A percentile compares a stretch with the other conserved stretches of the same genome.
phyloP scores from a whole-genome alignment of 2,888 invertebrate species.

The Dolomedes plantarius region DNA sequence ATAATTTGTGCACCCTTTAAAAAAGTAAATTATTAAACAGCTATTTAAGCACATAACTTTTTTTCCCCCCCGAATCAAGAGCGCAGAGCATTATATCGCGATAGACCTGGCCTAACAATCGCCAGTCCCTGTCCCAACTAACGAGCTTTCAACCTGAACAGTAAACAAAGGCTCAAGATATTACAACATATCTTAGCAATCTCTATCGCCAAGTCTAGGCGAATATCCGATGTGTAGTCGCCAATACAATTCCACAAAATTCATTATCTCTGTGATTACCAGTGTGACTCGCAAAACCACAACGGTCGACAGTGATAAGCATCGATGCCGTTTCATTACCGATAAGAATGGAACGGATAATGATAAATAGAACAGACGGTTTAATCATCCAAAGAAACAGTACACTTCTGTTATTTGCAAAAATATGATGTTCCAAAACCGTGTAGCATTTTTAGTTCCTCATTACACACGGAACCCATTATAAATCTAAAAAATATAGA shows the following conservation, averaged over 20 bases:
- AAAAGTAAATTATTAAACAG: no score
- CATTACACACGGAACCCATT: no score
- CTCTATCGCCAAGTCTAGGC: neutral
- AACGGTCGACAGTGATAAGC: neutral
- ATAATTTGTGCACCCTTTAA: no score
- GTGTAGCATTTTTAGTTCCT: no score
- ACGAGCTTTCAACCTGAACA: constrained; percentile 9
- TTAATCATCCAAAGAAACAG: neutral
- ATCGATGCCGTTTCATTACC: neutral
- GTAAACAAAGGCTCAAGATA: constrained; percentile 6
- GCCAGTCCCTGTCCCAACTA: constrained; percentile 5
- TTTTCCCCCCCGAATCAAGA: neutral
- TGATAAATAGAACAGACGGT: neutral
- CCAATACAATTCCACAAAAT: constrained; percentile 13
- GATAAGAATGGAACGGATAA: constrained; percentile 14
- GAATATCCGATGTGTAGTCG: neutral
- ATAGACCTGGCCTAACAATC: constrained; percentile 7
- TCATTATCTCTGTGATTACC: constrained; percentile 8
- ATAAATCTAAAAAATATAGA: no score
- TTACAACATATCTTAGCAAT: constrained; percentile 20
- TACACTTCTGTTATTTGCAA: neutral
- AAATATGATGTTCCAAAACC: neutral
- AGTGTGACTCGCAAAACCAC: neutral
- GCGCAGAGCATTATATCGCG: neutral
- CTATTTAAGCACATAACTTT: no score